Evolutionary conservation across 2,888 invertebrate genomes (phyloP), one percentile per base, ranked within the genome.

Genomic region (Caenorhabditis imperialis): DNA sequence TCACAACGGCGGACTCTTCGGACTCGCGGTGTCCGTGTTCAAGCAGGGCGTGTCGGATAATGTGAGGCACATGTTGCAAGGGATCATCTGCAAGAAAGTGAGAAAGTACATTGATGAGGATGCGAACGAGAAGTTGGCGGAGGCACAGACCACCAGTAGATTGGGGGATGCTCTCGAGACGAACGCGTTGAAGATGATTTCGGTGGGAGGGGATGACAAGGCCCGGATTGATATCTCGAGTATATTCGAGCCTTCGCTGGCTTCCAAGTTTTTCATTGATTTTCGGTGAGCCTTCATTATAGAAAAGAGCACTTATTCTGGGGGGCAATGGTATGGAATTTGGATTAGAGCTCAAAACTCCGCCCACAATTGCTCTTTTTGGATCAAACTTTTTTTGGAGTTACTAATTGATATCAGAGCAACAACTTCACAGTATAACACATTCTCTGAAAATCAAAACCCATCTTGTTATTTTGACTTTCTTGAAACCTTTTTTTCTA

Each of bases 41-140:
- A 84, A 84, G 79, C 79, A 81, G 75, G 83, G 81, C 53, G 81
- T 84, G 10, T 81, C 82, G 2, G 80, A 82, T 25, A 82, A 84
- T 50, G 81, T 84, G 16, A 75, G 84, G 1, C 75, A 81, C 14
- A 67, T 82, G 54, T 63, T 84, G 7, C 79, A 81, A 57, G 63
- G 73, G 12, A 67, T 81, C 18, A 81, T 84, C 30, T 84, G 84
- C 69, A 80, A 80, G 38, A 77, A 80, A 53, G 79, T 81, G 18
- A 44, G 79, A 58, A 78, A 77, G 44, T 84, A 82, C 62, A 79
- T 84, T 22, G 84, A 84, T 45, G 80, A 79, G 22, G 84, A 82
- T 53, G 74, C 82, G n/a, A 84, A 84, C 47, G 58, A 62, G 12
- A 76, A 80, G 38, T 54, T 84, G 30, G 77, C 80, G 5, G 81